Evolutionary conservation across 2,797 vertebrate genomes (phyloP), one percentile per base, ranked within the genome.

Genomic region (Arctocebus calabarensis): DNA sequence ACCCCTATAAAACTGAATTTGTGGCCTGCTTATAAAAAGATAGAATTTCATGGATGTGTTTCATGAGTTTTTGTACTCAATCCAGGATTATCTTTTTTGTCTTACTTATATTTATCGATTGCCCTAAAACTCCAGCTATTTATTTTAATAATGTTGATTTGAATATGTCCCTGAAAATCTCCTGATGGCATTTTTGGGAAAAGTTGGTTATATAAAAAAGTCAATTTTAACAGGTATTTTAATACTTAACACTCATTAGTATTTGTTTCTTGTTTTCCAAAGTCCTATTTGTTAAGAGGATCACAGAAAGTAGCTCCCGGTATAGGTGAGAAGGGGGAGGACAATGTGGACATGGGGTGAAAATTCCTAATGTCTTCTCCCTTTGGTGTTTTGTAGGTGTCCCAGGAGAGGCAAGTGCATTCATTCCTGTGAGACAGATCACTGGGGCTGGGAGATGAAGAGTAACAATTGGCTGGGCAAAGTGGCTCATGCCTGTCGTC

Each of bases 121-220:
- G 79, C 27, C 34, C 59, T 78, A 70, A 90, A 95, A 78, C 29
- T 40, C 34, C 34, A 52, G 23, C 68, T 34, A 25, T 45, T 70
- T 89, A 59, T 77, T 97, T 84, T 37, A 93, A 57, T 85, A 57
- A 48, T 88, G 4, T 71, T 81, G 10, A 88, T 75, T 91, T 86
- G 43, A 95, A 55, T 88, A 85, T 79, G 19, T 81, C 32, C 88
- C 62, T 94, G 84, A 83, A 78, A 81, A 16, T 8, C 12, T 91
- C 37, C 25, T 66, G 88, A 78, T 77, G 48, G 92, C 1, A 85
- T 75, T 83, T 95, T 74, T 85, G 27, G 66, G 40, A 92, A 96
- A 92, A 57, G 6, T 7, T 83, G 14, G 7, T 48, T 75, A 64
- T 43, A n/a, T 25, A 94, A 92, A 82, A n/a, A 75, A 48, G 59